Conservation (phyloP, 2,888 invertebrate genomes). For the Acholoe squamosa region DNA sequence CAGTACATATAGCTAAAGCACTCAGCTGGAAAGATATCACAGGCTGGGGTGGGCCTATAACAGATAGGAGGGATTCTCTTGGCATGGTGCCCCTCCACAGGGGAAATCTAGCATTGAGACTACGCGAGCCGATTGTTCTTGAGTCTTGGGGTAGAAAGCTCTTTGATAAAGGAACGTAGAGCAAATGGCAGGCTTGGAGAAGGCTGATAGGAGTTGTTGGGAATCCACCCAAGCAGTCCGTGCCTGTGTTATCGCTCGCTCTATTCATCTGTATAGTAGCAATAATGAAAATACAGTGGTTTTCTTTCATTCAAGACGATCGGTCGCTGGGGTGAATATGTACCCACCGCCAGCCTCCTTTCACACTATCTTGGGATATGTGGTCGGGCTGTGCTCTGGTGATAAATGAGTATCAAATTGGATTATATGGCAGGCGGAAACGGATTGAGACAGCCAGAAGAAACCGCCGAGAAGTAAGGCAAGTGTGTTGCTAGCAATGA, state of each 20-base stretch:
- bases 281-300: neutral
- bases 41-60: neutral
- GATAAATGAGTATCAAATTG: slow-evolving; percentile 17
- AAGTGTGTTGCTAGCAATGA: neutral
- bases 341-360: neutral
- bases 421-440: slow-evolving; percentile 20
- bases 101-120: neutral
- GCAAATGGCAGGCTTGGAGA: neutral
- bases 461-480: neutral
- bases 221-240: neutral
- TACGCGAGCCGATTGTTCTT: neutral
- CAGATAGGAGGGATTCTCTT: neutral
- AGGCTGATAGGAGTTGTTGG: neutral
- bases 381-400: neutral
- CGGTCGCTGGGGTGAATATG: neutral
- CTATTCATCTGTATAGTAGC: neutral
- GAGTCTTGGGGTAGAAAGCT: neutral
- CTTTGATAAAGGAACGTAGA: neutral
- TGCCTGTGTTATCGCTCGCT: neutral
- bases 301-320: neutral
- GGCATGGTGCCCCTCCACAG: neutral
- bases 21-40: slow-evolving; percentile 5
- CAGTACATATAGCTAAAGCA: neutral
- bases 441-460: neutral
- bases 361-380: neutral